These are phyloP conservation scores for Lemur catta DNA, from an alignment of 2,797 vertebrate species.

Conservation along the genomic window DNA sequence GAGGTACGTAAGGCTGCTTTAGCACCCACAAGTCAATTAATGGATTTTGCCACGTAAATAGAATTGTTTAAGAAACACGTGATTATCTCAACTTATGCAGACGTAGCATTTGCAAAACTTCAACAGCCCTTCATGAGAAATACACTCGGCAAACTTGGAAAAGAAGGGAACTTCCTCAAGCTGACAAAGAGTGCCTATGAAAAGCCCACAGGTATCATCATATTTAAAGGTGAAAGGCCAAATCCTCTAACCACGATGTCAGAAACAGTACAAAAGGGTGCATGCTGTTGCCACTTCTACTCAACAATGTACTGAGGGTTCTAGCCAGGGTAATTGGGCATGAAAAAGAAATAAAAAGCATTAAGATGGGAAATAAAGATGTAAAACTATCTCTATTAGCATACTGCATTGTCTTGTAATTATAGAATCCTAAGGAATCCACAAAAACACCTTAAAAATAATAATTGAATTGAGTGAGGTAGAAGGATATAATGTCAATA, in stretches of 20 bases:
- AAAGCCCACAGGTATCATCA: background rate
- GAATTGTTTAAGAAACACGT: background rate
- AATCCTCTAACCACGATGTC: background rate
- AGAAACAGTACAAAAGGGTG: background rate
- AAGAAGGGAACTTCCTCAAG: background rate
- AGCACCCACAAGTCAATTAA: background rate
- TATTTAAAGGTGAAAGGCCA: background rate
- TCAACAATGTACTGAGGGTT: background rate
- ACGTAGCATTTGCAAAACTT: background rate
- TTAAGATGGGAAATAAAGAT: background rate
- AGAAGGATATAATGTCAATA: background rate
- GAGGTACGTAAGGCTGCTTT: background rate
- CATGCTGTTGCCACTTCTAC: background rate
- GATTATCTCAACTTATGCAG: background rate
- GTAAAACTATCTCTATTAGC: background rate
- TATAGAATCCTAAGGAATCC: background rate
- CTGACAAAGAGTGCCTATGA: background rate
- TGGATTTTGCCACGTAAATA: background rate
- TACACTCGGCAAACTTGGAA: background rate
- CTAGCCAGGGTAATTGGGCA: background rate
- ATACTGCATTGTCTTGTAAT: background rate
- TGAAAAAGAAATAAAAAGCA: background rate
- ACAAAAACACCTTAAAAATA: background rate
- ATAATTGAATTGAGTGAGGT: background rate
- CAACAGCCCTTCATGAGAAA: background rate